Conservation (phyloP, 53 echinoderm and acorn worm genomes). For the Echinometra lucunter region DNA sequence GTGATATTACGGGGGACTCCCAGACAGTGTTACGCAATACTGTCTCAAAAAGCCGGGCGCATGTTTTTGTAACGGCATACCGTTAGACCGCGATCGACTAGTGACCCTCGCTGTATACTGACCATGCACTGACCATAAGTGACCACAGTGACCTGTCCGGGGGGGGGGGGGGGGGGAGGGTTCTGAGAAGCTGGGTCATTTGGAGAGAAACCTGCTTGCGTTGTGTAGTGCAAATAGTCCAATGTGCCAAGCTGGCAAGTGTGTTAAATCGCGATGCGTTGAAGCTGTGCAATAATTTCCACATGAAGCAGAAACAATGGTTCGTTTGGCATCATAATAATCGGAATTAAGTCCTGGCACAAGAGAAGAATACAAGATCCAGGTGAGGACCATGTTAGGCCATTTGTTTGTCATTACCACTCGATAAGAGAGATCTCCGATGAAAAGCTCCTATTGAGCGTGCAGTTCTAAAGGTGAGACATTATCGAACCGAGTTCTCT, state of each 20-base stretch:
- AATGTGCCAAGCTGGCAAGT: background rate
- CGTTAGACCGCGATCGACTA: background rate
- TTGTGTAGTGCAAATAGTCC: background rate
- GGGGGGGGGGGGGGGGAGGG: background rate
- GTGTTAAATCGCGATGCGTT: background rate
- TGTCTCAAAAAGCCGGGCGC: conserved; percentile 16
- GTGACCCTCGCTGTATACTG: background rate
- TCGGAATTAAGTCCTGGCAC: background rate
- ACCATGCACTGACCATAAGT: background rate
- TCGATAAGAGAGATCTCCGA: background rate
- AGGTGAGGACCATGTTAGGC: background rate
- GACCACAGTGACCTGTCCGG: background rate
- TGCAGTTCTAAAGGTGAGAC: background rate
- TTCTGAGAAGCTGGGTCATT: no score
- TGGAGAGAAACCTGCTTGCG: background rate
- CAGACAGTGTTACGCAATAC: conserved; percentile 58
- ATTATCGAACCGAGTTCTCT: background rate
- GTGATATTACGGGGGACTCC: conserved; percentile 7
- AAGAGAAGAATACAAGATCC: background rate
- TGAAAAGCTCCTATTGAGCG: background rate
- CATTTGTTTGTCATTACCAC: background rate
- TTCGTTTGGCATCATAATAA: background rate
- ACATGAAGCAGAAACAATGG: background rate
- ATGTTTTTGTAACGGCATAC: conserved; percentile 33
- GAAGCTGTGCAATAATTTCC: background rate